These are phyloP conservation scores for Chaetura pelagica DNA, from an alignment of 2,113 vertebrate species.

Conservation along the genomic window DNA sequence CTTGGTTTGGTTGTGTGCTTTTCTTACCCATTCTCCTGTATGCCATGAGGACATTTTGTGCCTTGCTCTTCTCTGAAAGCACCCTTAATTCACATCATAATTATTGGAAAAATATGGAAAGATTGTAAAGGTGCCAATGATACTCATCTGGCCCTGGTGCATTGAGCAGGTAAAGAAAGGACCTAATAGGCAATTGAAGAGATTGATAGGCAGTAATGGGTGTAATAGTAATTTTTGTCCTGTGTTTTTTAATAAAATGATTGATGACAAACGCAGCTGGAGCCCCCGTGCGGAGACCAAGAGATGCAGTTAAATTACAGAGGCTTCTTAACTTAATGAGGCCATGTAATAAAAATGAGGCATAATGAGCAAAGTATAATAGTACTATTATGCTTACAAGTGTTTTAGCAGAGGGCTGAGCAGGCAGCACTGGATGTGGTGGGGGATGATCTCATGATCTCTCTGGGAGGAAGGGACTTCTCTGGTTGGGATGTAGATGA, in stretches of 20 bases:
- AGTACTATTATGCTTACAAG: conserved; percentile 6
- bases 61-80: neutral
- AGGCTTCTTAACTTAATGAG: conserved; percentile 58
- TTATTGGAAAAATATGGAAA: neutral
- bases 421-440: neutral
- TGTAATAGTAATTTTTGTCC: conserved; percentile 51
- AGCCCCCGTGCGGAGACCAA: conserved; percentile 15
- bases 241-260: conserved; percentile 44
- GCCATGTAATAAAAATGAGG: conserved; percentile 44
- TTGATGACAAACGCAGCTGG: conserved; percentile 9
- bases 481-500: neutral
- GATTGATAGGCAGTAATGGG: conserved; percentile 24
- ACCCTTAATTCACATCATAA: conserved; percentile 5
- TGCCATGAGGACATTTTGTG: rapidly evolving
- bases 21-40: neutral
- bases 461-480: neutral
- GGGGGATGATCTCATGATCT: neutral
- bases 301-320: conserved; percentile 60
- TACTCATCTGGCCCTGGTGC: neutral
- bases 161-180: conserved; percentile 32
- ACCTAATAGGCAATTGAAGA: conserved; percentile 46
- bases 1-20: neutral
- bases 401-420: neutral
- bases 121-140: neutral
- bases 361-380: conserved; percentile 45